These are phyloP conservation scores for Erebia ligea DNA, from an alignment of 2,888 invertebrate species.

Conservation along the genomic window DNA sequence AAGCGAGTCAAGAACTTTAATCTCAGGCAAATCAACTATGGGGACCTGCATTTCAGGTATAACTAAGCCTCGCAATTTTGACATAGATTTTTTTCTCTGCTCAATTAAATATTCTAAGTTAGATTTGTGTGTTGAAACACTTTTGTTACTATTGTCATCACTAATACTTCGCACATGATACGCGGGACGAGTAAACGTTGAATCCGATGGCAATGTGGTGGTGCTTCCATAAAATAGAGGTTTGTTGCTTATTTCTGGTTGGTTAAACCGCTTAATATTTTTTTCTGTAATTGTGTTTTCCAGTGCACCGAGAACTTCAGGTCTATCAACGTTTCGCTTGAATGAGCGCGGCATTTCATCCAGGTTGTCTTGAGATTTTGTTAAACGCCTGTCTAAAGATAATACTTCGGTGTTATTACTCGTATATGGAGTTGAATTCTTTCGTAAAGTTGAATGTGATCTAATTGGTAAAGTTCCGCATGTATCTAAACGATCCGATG, in stretches of 20 bases:
- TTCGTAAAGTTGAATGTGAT: slow-evolving; percentile 57
- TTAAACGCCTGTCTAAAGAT: slow-evolving; percentile 72
- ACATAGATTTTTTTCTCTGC: slow-evolving; percentile 91
- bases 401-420: slow-evolving; percentile 65
- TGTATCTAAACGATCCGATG: slow-evolving; percentile 71
- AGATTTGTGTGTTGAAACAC: slow-evolving; percentile 79
- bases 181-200: slow-evolving; percentile 58
- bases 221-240: slow-evolving; percentile 78
- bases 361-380: slow-evolving; percentile 79
- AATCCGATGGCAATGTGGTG: slow-evolving; percentile 66
- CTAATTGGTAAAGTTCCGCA: slow-evolving; percentile 69
- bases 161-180: slow-evolving; percentile 74
- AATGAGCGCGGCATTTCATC: slow-evolving; percentile 75
- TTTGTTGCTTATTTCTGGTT: slow-evolving; percentile 56
- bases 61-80: slow-evolving; percentile 93
- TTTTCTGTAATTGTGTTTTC: slow-evolving; percentile 58
- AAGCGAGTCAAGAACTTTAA: slow-evolving; percentile 87
- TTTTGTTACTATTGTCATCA: slow-evolving; percentile 71
- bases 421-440: slow-evolving; percentile 59
- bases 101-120: slow-evolving; percentile 90
- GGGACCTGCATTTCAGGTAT: slow-evolving; percentile 90
- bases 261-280: slow-evolving; percentile 47
- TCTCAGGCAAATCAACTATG: slow-evolving; percentile 91
- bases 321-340: slow-evolving; percentile 68
- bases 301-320: slow-evolving; percentile 80